phyloP scores from a whole-genome alignment of 2,113 vertebrate species.

The Odontophorus gujanensis region DNA sequence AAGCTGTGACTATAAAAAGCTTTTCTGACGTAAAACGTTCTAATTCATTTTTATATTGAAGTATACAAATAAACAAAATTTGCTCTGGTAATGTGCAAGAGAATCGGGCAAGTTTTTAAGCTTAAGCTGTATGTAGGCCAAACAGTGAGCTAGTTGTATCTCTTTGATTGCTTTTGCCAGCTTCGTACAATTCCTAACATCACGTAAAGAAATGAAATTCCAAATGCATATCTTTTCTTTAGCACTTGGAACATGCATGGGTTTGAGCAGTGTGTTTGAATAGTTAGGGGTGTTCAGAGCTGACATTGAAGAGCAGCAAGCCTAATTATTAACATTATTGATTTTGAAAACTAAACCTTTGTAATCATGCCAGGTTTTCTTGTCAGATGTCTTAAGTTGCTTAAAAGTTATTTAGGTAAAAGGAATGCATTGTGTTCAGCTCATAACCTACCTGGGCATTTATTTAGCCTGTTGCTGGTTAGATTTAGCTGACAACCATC shows the following conservation, averaged over 20 bases:
- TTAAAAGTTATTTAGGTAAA: not conserved
- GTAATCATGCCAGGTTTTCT: not conserved
- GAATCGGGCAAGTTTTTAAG: not conserved
- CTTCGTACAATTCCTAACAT: not conserved
- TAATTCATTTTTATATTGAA: accelerated
- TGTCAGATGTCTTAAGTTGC: not conserved
- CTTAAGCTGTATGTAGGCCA: not conserved
- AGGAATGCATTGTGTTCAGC: accelerated
- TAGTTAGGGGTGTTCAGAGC: not conserved
- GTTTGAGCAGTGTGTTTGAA: not conserved
- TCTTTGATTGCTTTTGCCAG: no score
- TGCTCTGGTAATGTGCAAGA: not conserved
- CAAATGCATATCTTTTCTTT: not conserved
- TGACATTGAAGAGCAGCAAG: not conserved
- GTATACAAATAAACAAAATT: not conserved
- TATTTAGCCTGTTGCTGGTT: not conserved
- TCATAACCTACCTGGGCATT: not conserved
- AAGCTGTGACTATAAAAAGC: not conserved
- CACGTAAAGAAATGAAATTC: not conserved
- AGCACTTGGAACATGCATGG: not conserved
- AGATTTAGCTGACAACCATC: accelerated
- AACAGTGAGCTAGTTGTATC: not conserved
- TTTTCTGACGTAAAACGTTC: not conserved
- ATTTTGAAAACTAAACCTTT: not conserved
- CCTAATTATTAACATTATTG: not conserved